Conservation (phyloP, 2,797 vertebrate genomes). For the Tapirus indicus region DNA sequence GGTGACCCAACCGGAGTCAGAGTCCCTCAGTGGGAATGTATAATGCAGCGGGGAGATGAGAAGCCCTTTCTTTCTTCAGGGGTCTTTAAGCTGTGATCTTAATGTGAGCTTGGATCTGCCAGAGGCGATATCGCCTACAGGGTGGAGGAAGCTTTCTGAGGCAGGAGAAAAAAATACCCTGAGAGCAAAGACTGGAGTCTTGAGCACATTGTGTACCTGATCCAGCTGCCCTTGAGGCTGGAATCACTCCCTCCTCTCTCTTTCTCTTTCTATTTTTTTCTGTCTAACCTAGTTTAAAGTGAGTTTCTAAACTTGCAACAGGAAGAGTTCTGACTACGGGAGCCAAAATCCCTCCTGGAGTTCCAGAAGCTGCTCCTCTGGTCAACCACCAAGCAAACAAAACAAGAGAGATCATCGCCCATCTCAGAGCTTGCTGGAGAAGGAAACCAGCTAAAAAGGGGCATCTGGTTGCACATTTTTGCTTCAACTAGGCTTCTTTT, state of each 20-base stretch:
- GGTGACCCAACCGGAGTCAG: neutral
- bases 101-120: neutral
- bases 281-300: neutral
- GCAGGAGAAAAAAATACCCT: neutral
- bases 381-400: neutral
- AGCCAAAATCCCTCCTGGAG: neutral
- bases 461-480: neutral
- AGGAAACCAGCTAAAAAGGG: neutral
- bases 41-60: accelerated
- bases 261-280: neutral
- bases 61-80: neutral
- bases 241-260: accelerated
- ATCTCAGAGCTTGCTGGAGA: neutral
- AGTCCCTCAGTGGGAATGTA: neutral
- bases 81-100: neutral
- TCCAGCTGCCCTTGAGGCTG: neutral
- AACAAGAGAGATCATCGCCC: neutral
- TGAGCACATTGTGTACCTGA: neutral
- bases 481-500: neutral
- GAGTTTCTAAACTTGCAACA: neutral
- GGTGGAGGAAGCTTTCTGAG: neutral
- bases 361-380: neutral
- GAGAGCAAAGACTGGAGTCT: neutral
- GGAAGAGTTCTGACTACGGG: neutral
- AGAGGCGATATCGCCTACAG: accelerated